A percentile compares a stretch with the other conserved stretches of the same genome.
phyloP scores from a whole-genome alignment of 2,113 vertebrate species.

The Centropus bengalensis region DNA sequence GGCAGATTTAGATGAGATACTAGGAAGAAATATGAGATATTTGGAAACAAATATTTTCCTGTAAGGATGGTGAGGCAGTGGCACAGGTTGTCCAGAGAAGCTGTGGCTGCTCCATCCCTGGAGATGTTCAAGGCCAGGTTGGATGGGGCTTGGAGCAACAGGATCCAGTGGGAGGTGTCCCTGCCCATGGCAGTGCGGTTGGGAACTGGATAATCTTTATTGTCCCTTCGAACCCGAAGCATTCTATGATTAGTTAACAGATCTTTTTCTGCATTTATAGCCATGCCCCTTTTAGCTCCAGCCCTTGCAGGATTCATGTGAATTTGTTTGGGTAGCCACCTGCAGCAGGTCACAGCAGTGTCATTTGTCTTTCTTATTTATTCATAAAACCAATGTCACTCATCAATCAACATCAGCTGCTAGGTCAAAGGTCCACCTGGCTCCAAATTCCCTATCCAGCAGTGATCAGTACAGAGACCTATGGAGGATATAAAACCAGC shows the following conservation, averaged over 20 bases:
- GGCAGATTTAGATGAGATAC: too few species aligned
- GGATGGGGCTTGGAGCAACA: too few species aligned
- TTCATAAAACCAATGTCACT: not conserved
- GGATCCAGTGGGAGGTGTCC: too few species aligned
- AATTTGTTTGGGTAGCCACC: not conserved
- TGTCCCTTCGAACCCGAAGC: too few species aligned
- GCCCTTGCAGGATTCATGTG: not conserved
- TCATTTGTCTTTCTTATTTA: slow-evolving; percentile 13
- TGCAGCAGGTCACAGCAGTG: not conserved
- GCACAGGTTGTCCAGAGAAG: too few species aligned
- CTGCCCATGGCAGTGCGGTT: too few species aligned
- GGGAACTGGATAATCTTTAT: too few species aligned
- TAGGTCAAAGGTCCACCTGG: not conserved
- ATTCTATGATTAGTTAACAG: not conserved
- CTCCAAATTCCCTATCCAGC: not conserved
- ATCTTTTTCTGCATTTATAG: not conserved
- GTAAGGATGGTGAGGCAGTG: too few species aligned
- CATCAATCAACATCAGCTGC: not conserved
- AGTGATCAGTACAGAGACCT: not conserved
- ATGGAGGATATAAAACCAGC: not conserved
- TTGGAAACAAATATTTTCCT: too few species aligned
- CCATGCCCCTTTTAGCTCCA: not conserved
- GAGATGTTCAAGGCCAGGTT: too few species aligned
- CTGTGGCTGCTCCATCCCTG: too few species aligned
- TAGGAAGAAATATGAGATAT: too few species aligned